These are phyloP conservation scores for Pseudorasbora parva DNA, from an alignment of 2,113 vertebrate species.

Conservation along the genomic window DNA sequence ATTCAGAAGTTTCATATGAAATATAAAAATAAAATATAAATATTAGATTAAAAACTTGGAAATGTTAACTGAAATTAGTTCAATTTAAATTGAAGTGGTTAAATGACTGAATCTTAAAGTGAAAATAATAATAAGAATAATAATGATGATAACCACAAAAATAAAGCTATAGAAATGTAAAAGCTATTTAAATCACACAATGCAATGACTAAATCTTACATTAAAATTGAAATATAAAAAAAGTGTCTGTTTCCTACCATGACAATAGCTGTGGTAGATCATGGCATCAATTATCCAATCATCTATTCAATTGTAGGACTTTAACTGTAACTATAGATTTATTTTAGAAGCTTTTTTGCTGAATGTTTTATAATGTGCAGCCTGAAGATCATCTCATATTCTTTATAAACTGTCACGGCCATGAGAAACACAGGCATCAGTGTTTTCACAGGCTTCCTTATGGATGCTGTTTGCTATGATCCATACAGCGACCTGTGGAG, in stretches of 20 bases:
- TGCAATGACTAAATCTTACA: too few species aligned
- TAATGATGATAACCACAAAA: too few species aligned
- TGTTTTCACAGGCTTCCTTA: slow-evolving; percentile 19
- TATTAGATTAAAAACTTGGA: background rate
- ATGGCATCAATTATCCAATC: background rate
- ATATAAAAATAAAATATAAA: background rate
- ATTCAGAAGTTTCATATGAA: too few species aligned
- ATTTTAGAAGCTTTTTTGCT: background rate
- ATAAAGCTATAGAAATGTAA: too few species aligned
- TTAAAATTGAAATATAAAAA: too few species aligned
- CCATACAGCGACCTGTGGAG: background rate
- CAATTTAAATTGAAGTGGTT: background rate
- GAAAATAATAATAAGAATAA: background rate
- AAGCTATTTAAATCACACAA: too few species aligned
- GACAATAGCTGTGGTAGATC: background rate
- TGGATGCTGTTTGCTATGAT: background rate
- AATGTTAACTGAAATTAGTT: background rate
- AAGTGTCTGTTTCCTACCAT: background rate
- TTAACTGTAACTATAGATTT: background rate
- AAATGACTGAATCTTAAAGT: background rate
- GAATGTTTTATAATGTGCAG: slow-evolving; percentile 1
- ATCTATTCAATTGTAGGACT: background rate
- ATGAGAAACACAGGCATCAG: background rate
- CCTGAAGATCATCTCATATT: background rate
- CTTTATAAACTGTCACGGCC: background rate